These are phyloP conservation scores for Cyclopterus lumpus DNA, from an alignment of 2,797 vertebrate species.

Conservation along the genomic window DNA sequence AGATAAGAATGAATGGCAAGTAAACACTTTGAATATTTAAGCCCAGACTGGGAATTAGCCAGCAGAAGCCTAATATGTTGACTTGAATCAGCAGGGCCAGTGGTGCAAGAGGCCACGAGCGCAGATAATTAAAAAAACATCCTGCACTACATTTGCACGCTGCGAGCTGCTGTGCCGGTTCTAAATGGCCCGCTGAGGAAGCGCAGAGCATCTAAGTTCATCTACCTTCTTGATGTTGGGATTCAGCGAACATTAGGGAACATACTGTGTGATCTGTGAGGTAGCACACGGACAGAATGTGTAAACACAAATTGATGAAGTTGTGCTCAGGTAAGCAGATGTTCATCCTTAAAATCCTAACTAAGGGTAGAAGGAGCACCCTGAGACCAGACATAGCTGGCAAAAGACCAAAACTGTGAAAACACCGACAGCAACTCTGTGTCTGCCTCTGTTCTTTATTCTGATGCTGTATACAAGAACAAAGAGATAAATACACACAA, in stretches of 20 bases:
- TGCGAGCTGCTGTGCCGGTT: slow-evolving; percentile 35
- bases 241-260: slow-evolving; percentile 24
- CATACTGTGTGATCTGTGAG: slow-evolving; percentile 39
- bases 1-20: slow-evolving; percentile 21
- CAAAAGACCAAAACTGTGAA: background rate
- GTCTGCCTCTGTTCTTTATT: slow-evolving; percentile 27
- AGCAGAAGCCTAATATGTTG: slow-evolving; percentile 22
- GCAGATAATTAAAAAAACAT: slow-evolving; percentile 68
- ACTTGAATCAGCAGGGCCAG: slow-evolving; percentile 46
- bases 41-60: slow-evolving; percentile 15
- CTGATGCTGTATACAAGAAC: slow-evolving; percentile 18
- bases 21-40: slow-evolving; percentile 23
- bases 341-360: slow-evolving; percentile 42
- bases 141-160: slow-evolving; percentile 39
- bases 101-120: slow-evolving; percentile 16
- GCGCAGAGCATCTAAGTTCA: slow-evolving; percentile 34
- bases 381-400: slow-evolving; percentile 16
- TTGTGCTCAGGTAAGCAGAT: slow-evolving; percentile 51
- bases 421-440: background rate
- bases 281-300: slow-evolving; percentile 8
- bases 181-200: slow-evolving; percentile 4
- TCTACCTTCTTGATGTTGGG: slow-evolving; percentile 17
- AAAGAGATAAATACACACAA: slow-evolving; percentile 20
- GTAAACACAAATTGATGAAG: slow-evolving; percentile 47
- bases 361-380: slow-evolving; percentile 18